Base-by-base conservation (phyloP, 1,140 invertebrate genomes). In the Chionoecetes opilio region DNA sequence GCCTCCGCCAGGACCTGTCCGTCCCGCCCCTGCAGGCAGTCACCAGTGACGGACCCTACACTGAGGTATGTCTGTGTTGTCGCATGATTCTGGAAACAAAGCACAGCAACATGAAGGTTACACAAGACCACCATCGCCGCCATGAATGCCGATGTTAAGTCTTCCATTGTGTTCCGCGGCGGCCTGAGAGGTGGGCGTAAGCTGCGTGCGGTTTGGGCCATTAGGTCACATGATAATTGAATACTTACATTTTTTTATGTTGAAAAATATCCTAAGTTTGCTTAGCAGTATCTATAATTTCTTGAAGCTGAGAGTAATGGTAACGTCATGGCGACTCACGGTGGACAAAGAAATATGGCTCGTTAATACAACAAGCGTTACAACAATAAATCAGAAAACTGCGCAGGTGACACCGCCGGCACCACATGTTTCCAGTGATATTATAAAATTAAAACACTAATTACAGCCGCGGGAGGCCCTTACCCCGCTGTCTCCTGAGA, bases 391-490 rank as follows among this genome's bases (percentile, higher is more conserved):
- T 75, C 63, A 75, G 63, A 3, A n/a, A 26, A 11, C 21, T 75
- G 63, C 63, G 21, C 63, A 75, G 63, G 63, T 75, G 63, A 75
- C 63, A 75, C 63, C 63, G 63, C 63, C 63, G 8, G 21, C 63
- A 75, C 63, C 63, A 75, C 63, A 75, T 75, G 63, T 26, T 26
- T 75, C 63, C 63, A 75, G 63, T 75, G 63, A 75, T 75, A 75
- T 75, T 75, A 75, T 75, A 75, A 75, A 26, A 75, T 75, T 75
- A n/a, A 75, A 75, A 75, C 63, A 75, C 63, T 75, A 75, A 75
- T 75, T 75, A 75, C 63, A 75, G 21, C 63, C 21, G 63, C n/a
- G 63, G 63, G 63, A n/a, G n/a, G 63, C 63, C 63, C 63, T 75
- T 75, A n/a, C 63, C 63, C 63, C 8, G 63, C 63, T 75, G 63